phyloP scores from a whole-genome alignment of 1,140 invertebrate genomes.

The Panagrolaimus sp. region DNA sequence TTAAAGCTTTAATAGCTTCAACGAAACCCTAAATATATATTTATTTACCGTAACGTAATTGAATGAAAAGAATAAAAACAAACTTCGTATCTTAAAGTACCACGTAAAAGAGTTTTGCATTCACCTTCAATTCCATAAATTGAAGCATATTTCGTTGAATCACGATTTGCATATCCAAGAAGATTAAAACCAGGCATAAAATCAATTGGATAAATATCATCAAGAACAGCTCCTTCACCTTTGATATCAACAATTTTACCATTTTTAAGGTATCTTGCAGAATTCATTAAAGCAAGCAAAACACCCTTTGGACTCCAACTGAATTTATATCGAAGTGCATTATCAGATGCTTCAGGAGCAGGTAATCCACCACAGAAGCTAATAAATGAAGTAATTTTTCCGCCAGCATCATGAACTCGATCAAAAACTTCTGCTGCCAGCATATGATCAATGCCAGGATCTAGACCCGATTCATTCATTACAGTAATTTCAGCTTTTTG shows the following conservation, averaged over 20 bases:
- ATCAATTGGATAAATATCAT: constrained; percentile 70
- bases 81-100: constrained; percentile 75
- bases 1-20: constrained; percentile 76
- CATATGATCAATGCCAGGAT: constrained; percentile 95
- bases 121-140: constrained; percentile 77
- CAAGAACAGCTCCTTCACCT: constrained; percentile 80
- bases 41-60: background rate
- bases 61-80: background rate
- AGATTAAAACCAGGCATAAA: constrained; percentile 93
- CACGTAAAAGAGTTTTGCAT: constrained; percentile 79
- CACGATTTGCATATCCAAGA: constrained; percentile 91
- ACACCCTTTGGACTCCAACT: constrained; percentile 90
- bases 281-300: constrained; percentile 77
- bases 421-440: constrained; percentile 94
- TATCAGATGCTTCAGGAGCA: constrained; percentile 86
- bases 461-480: constrained; percentile 89
- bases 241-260: constrained; percentile 82
- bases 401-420: constrained; percentile 72
- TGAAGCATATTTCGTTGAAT: constrained; percentile 80
- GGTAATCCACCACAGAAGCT: constrained; percentile 94
- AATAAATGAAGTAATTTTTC: constrained; percentile 77
- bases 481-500: constrained; percentile 78
- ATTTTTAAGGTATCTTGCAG: constrained; percentile 78
- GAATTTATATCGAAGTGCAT: constrained; percentile 92
- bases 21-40: constrained; percentile 71